Evolutionary conservation across 2,113 vertebrate species (phyloP).

Genomic region (Chamaetylas fuelleborni): DNA sequence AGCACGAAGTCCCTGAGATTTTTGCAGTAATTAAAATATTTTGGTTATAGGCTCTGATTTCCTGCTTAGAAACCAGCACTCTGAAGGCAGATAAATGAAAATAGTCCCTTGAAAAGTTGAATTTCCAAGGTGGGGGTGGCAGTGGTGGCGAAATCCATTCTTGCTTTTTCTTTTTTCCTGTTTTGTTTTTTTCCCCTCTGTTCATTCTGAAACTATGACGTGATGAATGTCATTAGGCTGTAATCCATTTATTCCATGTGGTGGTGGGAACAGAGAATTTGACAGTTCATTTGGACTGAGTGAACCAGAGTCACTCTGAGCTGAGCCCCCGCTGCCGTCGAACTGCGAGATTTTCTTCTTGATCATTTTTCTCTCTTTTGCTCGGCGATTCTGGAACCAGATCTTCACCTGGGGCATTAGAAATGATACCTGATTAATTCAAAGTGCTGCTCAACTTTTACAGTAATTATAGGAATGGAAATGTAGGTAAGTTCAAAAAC

Average conservation of each 20-base stretch:
- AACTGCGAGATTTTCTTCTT: conserved; percentile 93
- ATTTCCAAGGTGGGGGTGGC: not conserved
- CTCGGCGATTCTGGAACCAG: conserved; percentile 94
- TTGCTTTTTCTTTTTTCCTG: not conserved
- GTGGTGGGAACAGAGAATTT: conserved; percentile 79
- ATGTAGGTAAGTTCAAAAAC: not conserved
- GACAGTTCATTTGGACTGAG: conserved; percentile 87
- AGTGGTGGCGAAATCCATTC: not conserved
- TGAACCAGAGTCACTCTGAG: conserved; percentile 91
- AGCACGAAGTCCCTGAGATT: conserved; percentile 28
- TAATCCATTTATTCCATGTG: conserved; percentile 79
- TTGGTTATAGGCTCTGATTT: not conserved
- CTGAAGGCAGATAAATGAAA: not conserved
- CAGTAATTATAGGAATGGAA: not conserved
- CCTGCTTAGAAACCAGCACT: not conserved
- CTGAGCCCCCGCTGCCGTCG: conserved; percentile 85
- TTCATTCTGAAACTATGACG: conserved; percentile 83
- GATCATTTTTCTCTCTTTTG: conserved; percentile 91
- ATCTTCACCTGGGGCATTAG: conserved; percentile 84
- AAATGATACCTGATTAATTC: not conserved
- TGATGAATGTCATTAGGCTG: conserved; percentile 87
- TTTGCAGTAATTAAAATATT: not conserved
- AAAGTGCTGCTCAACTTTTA: not conserved
- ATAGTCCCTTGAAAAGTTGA: not conserved
- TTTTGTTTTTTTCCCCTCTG: not conserved